Evolutionary conservation across 2,113 vertebrate genomes (phyloP).

Genomic region (Paralichthys olivaceus): DNA sequence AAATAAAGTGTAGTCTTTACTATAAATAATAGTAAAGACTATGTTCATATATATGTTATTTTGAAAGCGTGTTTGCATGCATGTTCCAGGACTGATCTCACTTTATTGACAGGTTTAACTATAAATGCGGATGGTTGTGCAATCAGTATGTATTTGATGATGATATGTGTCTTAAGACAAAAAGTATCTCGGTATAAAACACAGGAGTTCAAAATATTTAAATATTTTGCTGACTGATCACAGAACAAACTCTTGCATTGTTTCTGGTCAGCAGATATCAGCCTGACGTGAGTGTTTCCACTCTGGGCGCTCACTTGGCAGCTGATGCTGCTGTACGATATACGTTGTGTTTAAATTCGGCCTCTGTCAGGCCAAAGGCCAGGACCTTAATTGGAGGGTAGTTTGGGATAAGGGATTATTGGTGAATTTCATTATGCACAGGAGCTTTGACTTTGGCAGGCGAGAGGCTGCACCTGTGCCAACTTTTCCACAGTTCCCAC

Average conservation of each 20-base stretch:
- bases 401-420: constrained; percentile 61
- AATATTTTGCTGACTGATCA: background rate
- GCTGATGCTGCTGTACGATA: background rate
- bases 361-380: constrained; percentile 19
- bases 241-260: background rate
- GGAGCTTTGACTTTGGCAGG: constrained; percentile 64
- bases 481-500: constrained; percentile 48
- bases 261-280: constrained; percentile 11
- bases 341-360: constrained; percentile 39
- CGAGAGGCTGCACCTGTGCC: constrained; percentile 46
- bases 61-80: too few relatives aligned
- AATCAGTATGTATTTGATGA: too few relatives aligned
- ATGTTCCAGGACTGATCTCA: too few relatives aligned
- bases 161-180: too few relatives aligned
- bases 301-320: constrained; percentile 43
- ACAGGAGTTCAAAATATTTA: background rate
- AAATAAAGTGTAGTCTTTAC: too few relatives aligned
- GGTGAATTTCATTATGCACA: constrained; percentile 51
- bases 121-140: too few relatives aligned
- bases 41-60: too few relatives aligned
- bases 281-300: constrained; percentile 23
- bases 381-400: constrained; percentile 49
- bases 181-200: too few relatives aligned
- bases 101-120: too few relatives aligned
- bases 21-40: too few relatives aligned